phyloP scores from a whole-genome alignment of 2,113 vertebrate genomes.

The Lethenteron camtschaticum region DNA sequence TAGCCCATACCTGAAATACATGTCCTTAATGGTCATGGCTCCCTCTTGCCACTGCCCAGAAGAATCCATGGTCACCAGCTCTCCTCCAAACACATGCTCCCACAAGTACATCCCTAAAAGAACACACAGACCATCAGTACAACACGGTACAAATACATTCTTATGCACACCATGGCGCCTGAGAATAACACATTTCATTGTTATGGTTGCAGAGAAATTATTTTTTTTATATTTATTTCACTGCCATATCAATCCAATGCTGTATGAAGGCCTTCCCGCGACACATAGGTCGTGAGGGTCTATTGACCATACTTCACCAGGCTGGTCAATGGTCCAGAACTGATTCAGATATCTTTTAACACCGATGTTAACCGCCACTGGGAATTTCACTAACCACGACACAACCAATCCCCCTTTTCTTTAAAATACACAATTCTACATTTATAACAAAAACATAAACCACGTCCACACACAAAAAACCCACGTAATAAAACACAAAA shows the following conservation, averaged over 20 bases:
- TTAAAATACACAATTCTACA: no score
- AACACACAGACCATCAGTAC: no score
- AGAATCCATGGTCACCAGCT: neutral
- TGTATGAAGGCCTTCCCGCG: neutral
- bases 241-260: neutral
- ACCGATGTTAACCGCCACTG: no score
- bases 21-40: neutral
- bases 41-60: constrained; percentile 3
- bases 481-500: no score
- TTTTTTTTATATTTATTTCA: neutral
- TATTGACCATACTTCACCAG: no score
- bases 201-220: neutral
- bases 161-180: neutral
- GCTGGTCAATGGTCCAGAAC: no score
- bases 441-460: no score
- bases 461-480: no score
- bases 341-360: no score
- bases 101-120: constrained; percentile 3
- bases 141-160: neutral
- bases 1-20: neutral
- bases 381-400: no score
- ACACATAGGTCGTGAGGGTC: neutral
- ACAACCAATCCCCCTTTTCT: no score
- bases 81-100: constrained; percentile 4
- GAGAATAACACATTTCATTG: neutral